Conservation (phyloP, 2,888 invertebrate species). For the Polyommatus icarus region DNA sequence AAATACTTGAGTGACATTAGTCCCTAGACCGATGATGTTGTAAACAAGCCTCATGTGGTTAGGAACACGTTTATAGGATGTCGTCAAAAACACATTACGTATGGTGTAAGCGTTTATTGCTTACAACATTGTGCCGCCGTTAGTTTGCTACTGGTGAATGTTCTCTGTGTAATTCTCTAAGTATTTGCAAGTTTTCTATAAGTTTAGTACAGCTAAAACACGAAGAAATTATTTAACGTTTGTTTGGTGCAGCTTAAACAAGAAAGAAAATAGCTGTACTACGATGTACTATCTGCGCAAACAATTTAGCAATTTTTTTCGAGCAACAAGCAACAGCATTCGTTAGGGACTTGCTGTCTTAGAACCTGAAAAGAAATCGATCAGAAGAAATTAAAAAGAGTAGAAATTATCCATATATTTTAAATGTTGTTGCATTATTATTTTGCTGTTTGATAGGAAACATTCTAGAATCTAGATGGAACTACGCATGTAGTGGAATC, state of each 20-base stretch:
- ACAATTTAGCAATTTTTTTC: background rate
- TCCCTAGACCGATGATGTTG: background rate
- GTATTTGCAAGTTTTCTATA: background rate
- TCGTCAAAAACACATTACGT: slow-evolving; percentile 22
- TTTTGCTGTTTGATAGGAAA: no score
- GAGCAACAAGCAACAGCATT: no score
- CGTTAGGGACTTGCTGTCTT: no score
- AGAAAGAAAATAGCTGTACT: background rate
- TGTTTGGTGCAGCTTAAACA: no score
- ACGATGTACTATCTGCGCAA: background rate
- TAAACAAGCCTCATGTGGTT: slow-evolving; percentile 15
- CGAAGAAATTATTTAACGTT: no score
- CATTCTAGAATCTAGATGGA: no score
- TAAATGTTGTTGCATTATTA: no score
- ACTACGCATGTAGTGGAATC: no score
- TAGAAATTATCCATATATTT: no score
- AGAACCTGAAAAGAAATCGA: no score
- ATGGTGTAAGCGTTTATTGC: slow-evolving; percentile 14
- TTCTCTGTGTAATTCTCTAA: background rate
- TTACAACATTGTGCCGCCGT: background rate
- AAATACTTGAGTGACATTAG: background rate
- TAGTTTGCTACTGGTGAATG: slow-evolving; percentile 16
- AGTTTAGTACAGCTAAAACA: background rate
- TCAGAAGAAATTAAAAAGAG: no score
- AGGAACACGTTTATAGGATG: slow-evolving; percentile 19